Base-by-base conservation (phyloP, 2,797 vertebrate genomes). In the Amphiprion clarkii region DNA sequence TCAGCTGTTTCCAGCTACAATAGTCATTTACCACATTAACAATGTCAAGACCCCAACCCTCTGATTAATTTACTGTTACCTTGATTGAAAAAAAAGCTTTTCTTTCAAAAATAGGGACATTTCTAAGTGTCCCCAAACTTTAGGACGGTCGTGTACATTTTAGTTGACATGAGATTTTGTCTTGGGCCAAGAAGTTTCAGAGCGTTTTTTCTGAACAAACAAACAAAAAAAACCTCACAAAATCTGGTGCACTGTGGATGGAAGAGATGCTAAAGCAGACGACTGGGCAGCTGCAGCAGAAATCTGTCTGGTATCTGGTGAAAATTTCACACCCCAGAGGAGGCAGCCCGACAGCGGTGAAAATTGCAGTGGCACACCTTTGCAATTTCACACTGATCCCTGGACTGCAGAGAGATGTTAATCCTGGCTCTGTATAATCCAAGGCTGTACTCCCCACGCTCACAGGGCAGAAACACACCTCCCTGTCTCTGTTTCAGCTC, bases 341-440 rank as follows among this genome's bases (percentile, higher is more conserved):
- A 86, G 59, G 49, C 6, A 12, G 54, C 17, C 19, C 5, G 42
- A 48, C 61, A 57, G 73, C 33, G 0, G 63, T 16, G 71, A 67
- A 74, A 81, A 78, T 80, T 69, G 59, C 74, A 60, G 36, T 1
- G 68, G 25, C 79, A 79, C 79, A 81, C 77, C 60, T 83, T 81
- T 76, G 61, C 82, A 79, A 73, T 86, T 87, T 82, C 61, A 83
- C 69, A 71, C 83, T 66, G 64, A 83, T 87, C 78, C 75, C 48
- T 53, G 27, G 57, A 75, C 87, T 85, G 85, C 40, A 67, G 58
- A 56, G 48, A 69, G 69, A 78, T 81, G 71, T 69, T 90, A 84
- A 91, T 90, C 82, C 61, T 59, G 7, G 2, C 52, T 69, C 39
- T 40, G n/a, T 74, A 68, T 78, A 74, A 85, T 90, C 73, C 65